phyloP scores from a whole-genome alignment of 2,888 invertebrate species.

The Drosophila conformis region DNA sequence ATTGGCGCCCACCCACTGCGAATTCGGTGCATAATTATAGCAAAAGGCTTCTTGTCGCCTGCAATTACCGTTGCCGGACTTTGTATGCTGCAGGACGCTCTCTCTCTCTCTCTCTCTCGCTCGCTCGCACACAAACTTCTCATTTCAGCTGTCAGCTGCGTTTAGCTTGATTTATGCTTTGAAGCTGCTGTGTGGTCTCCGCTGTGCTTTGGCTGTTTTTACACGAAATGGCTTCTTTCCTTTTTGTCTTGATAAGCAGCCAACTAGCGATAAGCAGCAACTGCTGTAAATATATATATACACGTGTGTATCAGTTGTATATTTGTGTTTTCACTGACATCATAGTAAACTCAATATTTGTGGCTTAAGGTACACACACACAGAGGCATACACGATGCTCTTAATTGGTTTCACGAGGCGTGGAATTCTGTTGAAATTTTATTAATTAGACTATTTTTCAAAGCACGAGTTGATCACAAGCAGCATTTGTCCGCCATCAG shows the following conservation, averaged over 20 bases:
- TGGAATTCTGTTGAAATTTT: constrained; percentile 44
- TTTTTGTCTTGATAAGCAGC: constrained; percentile 43
- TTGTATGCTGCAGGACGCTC: constrained; percentile 54
- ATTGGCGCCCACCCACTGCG: constrained; percentile 76
- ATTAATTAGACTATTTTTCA: constrained; percentile 44
- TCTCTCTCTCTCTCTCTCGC: neutral
- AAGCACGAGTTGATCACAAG: constrained; percentile 7
- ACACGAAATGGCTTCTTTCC: constrained; percentile 9
- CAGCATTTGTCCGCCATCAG: neutral
- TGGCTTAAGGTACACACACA: constrained; percentile 41
- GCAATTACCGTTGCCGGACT: constrained; percentile 64
- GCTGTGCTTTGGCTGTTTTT: constrained; percentile 12
- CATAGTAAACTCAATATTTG: constrained; percentile 32
- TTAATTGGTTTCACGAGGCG: constrained; percentile 46
- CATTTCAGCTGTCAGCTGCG: constrained; percentile 45
- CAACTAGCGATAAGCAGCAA: constrained; percentile 48
- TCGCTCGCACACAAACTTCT: constrained; percentile 3
- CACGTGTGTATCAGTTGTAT: constrained; percentile 5
- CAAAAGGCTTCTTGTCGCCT: constrained; percentile 72
- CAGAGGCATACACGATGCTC: neutral
- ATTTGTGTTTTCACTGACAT: constrained; percentile 44
- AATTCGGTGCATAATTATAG: constrained; percentile 65
- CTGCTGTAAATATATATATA: constrained; percentile 9
- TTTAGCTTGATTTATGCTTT: constrained; percentile 74
- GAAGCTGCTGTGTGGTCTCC: constrained; percentile 64